Percentiles rank a stretch among this genome's conserved stretches.
Conservation (phyloP, 2,888 invertebrate species). For the Megastigmus dorsalis region DNA sequence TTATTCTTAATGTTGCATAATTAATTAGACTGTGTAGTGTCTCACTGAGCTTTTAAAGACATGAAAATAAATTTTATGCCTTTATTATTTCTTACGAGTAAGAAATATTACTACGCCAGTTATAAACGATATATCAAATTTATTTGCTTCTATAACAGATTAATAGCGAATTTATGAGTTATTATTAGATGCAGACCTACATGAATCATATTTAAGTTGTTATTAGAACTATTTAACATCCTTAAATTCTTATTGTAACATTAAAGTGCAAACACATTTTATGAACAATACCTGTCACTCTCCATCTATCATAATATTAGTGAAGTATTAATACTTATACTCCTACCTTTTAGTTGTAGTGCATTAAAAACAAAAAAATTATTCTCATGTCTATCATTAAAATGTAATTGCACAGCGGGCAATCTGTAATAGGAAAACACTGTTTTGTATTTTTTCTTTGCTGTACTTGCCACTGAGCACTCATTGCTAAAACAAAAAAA, state of each 20-base stretch:
- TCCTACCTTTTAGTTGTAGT: neutral
- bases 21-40: constrained; percentile 33
- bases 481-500: constrained; percentile 8
- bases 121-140: constrained; percentile 8
- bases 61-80: constrained; percentile 47
- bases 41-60: constrained; percentile 28
- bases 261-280: neutral
- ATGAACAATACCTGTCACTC: constrained; percentile 6
- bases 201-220: constrained; percentile 3
- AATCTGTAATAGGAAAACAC: constrained; percentile 14
- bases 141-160: constrained; percentile 10
- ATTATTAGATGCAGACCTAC: constrained; percentile 4
- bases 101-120: constrained; percentile 27
- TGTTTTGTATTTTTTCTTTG: constrained; percentile 25
- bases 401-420: constrained; percentile 10
- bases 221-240: neutral
- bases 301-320: constrained; percentile 17
- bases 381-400: constrained; percentile 30
- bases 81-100: constrained; percentile 38
- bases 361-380: constrained; percentile 1
- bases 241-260: too few species aligned
- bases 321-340: constrained; percentile 21
- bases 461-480: constrained; percentile 21
- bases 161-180: constrained; percentile 9
- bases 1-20: constrained; percentile 50